Evolutionary conservation across 37 sponge, comb jelly and placozoan species (phyloP), one percentile per base, ranked within the genome.

Genomic region (Halichondria panicea): DNA sequence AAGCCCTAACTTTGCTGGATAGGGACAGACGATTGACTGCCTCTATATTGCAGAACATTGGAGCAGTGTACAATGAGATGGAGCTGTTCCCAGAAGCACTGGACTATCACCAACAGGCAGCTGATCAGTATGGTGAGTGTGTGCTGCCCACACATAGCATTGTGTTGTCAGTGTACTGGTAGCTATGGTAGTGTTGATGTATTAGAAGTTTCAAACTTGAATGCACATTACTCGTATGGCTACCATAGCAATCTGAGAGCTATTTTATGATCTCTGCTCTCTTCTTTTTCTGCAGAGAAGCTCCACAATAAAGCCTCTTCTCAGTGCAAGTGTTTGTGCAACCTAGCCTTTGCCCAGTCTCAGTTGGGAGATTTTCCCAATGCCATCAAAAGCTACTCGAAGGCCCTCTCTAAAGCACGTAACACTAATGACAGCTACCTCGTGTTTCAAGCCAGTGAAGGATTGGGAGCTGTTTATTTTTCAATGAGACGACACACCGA

Each of bases 21-120:
- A n/a, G n/a, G n/a, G n/a, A n/a, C n/a, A n/a, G n/a, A n/a, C n/a
- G n/a, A n/a, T 70, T 84, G 37, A n/a, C n/a, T n/a, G 92, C 87
- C 22, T 78, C 87, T 15, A 53, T 91, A 1, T 71, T 91, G 35
- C 92, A 91, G 76, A 91, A 91, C 65, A 91, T 91, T 43, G 92
- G 92, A 65, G 92, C 87, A 44, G 80, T 78, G 28, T 87, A 86
- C 67, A 91, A 91, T 35, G 92, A 91, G 63, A 71, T 71, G 71
- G 44, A 39, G 15, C 37, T 71, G 50, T 91, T 65, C 70, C 21
- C 50, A 5, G 92, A 91, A 42, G 78, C 75, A 12, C 33, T 91
- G 7, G 41, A 68, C 12, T 91, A 86, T 61, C 87, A 87, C 80
- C 65, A 54, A 74, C 74, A 82, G 24, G 92, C 92, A 28, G 79